Evolutionary conservation across 2,113 vertebrate genomes (phyloP), one percentile per base, ranked within the genome.

Genomic region (Gallinago media): DNA sequence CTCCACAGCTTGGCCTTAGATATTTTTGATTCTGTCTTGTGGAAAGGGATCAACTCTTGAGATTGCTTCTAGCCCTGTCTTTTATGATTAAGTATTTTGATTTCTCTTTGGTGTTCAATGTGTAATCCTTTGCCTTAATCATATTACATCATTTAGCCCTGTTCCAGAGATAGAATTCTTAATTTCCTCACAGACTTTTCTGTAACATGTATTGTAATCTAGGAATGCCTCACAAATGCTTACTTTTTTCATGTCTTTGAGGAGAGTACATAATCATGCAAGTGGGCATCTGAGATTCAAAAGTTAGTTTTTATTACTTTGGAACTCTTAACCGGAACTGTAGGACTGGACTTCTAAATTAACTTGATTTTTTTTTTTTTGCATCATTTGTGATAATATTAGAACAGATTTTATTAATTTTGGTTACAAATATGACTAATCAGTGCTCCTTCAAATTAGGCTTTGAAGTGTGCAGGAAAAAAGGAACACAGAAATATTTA

Each of bases 341-440:
- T 59, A 68, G 22, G 47, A 62, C 27, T 38, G 63, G 47, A 58
- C 27, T 40, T 95, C 42, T 83, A 50, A 56, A 38, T 56, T 49
- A 84, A 27, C 27, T 52, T 44, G 3, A 21, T 2, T 86, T 2
- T 86, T 55, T 38, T 42, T 15, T 38, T 61, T 78, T 54, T 65
- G 2, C 2, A 11, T 82, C 23, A 5, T 72, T 11, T 70, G 6
- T 49, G n/a, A 40, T 92, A 90, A 54, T 49, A 61, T 49, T 75
- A 61, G 40, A 85, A 81, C 23, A 82, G 34, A 56, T 92, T 91
- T 68, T 87, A 27, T 89, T 79, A 55, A 63, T 85, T 95, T 93
- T 63, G 38, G 22, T 67, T 87, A 56, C 31, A 87, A 78, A 46
- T 68, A n/a, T 61, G 58, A 88, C 38, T 92, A 88, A 89, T 79